Conservation (phyloP, 1,140 invertebrate genomes). For the Diprion similis region DNA sequence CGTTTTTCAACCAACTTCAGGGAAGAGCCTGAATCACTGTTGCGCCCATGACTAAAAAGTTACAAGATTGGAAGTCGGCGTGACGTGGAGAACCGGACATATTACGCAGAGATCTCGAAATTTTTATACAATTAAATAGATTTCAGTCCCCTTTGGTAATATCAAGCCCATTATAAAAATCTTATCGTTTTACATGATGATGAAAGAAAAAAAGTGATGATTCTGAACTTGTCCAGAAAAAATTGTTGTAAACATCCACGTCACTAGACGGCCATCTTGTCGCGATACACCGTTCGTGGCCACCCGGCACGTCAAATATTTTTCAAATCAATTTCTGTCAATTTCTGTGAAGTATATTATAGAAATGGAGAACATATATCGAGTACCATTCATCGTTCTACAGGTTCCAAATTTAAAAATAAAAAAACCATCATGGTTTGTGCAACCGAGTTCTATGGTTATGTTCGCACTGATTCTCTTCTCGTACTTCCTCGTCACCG, state of each 20-base stretch:
- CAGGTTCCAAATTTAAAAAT: constrained; percentile 93
- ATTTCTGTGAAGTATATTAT: not conserved
- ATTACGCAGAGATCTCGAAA: no score
- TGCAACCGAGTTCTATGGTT: constrained; percentile 91
- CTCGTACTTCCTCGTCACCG: constrained; percentile 98
- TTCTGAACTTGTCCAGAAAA: no score
- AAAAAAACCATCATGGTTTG: constrained; percentile 89
- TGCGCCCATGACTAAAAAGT: no score
- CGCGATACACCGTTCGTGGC: not conserved
- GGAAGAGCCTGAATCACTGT: no score
- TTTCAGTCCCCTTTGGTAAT: no score
- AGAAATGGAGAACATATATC: constrained; percentile 80
- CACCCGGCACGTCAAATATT: not conserved
- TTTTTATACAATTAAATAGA: no score
- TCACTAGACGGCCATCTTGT: not conserved
- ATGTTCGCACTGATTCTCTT: constrained; percentile 89
- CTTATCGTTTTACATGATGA: no score
- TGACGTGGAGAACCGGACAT: no score
- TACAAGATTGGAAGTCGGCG: no score
- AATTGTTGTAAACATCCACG: not conserved
- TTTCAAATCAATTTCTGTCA: not conserved
- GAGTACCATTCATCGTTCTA: constrained; percentile 82
- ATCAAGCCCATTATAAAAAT: no score
- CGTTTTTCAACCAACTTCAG: no score
- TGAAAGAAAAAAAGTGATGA: no score